These are phyloP conservation scores for Palloptera scutellata DNA, from an alignment of 2,888 invertebrate genomes.

Conservation along the genomic window DNA sequence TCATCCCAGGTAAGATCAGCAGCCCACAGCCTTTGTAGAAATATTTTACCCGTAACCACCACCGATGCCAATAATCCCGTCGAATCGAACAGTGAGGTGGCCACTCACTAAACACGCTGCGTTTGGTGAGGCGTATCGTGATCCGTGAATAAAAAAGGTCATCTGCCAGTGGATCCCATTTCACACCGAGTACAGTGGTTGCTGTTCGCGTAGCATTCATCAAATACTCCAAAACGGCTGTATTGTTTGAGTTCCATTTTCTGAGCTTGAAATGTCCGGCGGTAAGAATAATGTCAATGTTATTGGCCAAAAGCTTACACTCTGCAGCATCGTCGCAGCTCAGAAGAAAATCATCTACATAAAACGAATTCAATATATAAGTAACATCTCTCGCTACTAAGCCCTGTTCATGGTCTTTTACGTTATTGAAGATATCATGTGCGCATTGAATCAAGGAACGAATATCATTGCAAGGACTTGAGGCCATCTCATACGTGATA, in stretches of 20 bases:
- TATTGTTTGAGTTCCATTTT: conserved; percentile 1
- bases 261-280: no score
- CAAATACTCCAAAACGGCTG: not conserved
- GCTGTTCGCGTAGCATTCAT: not conserved
- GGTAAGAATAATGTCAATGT: no score
- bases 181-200: not conserved
- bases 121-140: not conserved
- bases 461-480: conserved; percentile 27
- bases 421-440: conserved; percentile 9
- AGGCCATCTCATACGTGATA: conserved; percentile 26
- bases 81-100: conserved; percentile 18
- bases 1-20: no score
- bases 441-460: conserved; percentile 28
- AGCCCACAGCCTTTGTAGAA: no score
- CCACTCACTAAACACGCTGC: not conserved
- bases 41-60: no score
- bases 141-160: no score
- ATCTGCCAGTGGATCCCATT: not conserved
- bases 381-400: not conserved
- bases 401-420: conserved; percentile 11
- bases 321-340: no score
- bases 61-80: no score
- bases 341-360: not conserved
- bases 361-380: not conserved
- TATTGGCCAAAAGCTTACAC: no score